Conservation (phyloP, 1,140 invertebrate species). For the Apis florea region DNA sequence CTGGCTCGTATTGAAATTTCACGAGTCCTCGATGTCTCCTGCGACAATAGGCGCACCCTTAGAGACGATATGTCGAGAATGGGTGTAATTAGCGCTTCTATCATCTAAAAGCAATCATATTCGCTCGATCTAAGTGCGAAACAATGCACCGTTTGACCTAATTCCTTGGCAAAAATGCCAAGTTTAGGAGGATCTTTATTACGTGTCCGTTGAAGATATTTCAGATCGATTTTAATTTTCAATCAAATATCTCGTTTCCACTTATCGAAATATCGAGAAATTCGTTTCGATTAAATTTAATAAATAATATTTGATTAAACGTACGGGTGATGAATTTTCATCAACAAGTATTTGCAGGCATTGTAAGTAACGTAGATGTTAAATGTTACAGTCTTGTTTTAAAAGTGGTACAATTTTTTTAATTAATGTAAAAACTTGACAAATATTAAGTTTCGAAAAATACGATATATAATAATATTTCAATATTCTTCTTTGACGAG, state of each 20-base stretch:
- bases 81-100: slow-evolving; percentile 50
- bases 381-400: no score
- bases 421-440: no score
- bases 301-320: neutral
- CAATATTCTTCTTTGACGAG: no score
- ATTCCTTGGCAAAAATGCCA: slow-evolving; percentile 14
- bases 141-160: slow-evolving; percentile 35
- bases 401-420: no score
- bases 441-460: no score
- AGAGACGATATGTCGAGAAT: slow-evolving; percentile 38
- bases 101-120: slow-evolving; percentile 54
- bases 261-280: neutral
- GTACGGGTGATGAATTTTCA: no score
- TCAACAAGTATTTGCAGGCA: no score
- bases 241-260: neutral
- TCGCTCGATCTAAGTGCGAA: slow-evolving; percentile 37
- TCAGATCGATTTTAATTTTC: neutral
- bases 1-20: slow-evolving; percentile 43
- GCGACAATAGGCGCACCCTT: slow-evolving; percentile 47
- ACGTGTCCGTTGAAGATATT: neutral
- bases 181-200: neutral
- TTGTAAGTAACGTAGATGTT: no score
- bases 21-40: slow-evolving; percentile 24
- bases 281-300: neutral
- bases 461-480: no score